Evolutionary conservation across 2,113 vertebrate genomes (phyloP).

Genomic region (Sphaerodactylus townsendi): DNA sequence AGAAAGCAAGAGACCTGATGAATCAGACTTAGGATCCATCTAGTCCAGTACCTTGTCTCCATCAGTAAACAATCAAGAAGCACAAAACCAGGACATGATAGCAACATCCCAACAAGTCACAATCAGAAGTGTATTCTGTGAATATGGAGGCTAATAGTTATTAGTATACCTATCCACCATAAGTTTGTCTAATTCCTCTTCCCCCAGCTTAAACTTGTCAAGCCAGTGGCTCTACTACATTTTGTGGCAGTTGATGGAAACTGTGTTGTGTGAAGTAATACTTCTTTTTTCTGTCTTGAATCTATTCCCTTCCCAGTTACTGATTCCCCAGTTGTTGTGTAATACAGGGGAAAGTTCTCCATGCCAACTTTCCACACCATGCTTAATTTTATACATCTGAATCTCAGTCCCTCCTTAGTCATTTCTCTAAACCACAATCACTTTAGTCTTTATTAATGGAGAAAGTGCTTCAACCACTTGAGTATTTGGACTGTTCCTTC

Average conservation of each 20-base stretch:
- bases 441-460: neutral
- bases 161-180: neutral
- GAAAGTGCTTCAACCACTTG: no score
- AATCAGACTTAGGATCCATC: neutral
- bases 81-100: neutral
- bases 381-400: neutral
- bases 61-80: neutral
- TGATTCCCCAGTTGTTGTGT: neutral
- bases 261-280: neutral
- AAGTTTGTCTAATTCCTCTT: neutral
- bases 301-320: neutral
- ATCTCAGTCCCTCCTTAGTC: neutral
- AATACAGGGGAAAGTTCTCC: neutral
- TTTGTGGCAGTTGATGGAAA: neutral
- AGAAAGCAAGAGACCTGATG: neutral
- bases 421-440: neutral
- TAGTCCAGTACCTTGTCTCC: neutral
- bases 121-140: neutral
- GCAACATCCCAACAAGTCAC: neutral
- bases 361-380: neutral
- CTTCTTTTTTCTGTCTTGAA: neutral
- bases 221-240: neutral
- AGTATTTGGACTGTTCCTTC: neutral
- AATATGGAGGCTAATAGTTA: neutral
- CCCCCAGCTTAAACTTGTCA: neutral